A percentile compares a stretch with the other conserved stretches of the same genome.
Evolutionary conservation across 2,113 vertebrate genomes (phyloP).

Genomic region (Bos indicus): DNA sequence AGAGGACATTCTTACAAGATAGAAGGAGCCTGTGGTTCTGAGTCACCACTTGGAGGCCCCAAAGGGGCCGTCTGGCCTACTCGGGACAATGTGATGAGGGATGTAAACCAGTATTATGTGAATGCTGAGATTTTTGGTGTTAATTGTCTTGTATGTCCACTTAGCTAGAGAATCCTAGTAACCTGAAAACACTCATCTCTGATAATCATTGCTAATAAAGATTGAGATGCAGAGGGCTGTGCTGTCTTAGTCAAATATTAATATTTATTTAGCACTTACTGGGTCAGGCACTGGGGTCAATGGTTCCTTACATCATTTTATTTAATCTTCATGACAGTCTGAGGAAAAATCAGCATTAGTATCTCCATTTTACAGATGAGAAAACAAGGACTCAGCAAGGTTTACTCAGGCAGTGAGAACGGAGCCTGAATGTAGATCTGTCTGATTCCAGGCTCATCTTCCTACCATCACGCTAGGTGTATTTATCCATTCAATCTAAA

Average conservation of each 20-base stretch:
- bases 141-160: not conserved
- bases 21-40: not conserved
- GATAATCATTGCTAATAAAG: no score
- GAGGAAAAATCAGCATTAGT: rapidly evolving
- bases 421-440: not conserved
- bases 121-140: not conserved
- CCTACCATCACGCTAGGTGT: rapidly evolving
- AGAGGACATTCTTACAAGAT: not conserved
- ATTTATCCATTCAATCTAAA: not conserved
- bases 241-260: not conserved
- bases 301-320: not conserved
- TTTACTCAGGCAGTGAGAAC: not conserved
- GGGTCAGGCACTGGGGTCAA: not conserved
- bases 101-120: rapidly evolving
- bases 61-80: not conserved
- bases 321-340: not conserved
- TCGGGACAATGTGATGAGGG: not conserved
- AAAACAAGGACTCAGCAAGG: not conserved
- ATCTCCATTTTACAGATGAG: rapidly evolving
- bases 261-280: not conserved
- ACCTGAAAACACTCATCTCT: not conserved
- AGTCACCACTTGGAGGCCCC: not conserved
- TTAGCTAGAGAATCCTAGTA: not conserved
- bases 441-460: not conserved
- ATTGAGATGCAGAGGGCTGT: not conserved